Conservation (phyloP, 2,888 invertebrate species). For the Cepaea hortensis region DNA sequence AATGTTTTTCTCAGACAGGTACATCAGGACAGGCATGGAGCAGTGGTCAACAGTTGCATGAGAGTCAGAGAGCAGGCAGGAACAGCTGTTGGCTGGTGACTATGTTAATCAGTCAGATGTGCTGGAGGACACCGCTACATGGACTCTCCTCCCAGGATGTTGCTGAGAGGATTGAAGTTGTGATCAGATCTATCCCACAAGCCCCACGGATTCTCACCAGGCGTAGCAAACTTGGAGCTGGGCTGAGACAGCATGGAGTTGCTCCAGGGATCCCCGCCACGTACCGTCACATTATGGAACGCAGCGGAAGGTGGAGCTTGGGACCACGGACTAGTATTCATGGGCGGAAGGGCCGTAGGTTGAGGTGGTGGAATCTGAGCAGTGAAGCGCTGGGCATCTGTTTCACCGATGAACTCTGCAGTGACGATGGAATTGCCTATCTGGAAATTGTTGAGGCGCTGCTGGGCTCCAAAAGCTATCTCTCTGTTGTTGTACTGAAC, state of each 20-base stretch:
- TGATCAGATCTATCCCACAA: constrained; percentile 57
- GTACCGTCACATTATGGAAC: constrained; percentile 22
- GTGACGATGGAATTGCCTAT: constrained; percentile 95
- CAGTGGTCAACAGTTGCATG: neutral
- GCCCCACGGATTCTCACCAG: constrained; percentile 47
- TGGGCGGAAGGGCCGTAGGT: constrained; percentile 41
- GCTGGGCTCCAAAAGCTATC: constrained; percentile 96
- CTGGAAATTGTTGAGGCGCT: constrained; percentile 95
- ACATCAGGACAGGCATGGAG: constrained; percentile 1
- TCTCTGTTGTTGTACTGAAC: constrained; percentile 94
- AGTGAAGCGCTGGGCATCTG: constrained; percentile 85
- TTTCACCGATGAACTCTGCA: constrained; percentile 94
- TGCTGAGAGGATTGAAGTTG: constrained; percentile 60
- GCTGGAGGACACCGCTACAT: constrained; percentile 13
- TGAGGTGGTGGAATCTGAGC: constrained; percentile 49
- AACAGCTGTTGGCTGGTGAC: neutral
- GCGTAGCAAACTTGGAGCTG: constrained; percentile 53
- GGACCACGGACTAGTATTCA: constrained; percentile 63
- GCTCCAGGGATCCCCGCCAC: constrained; percentile 46
- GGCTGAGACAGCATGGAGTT: constrained; percentile 49
- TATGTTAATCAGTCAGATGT: constrained; percentile 11
- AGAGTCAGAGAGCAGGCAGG: no score
- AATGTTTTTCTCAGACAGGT: neutral
- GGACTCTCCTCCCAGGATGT: constrained; percentile 43
- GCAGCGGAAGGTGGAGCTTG: constrained; percentile 54